phyloP scores from a whole-genome alignment of 2,888 invertebrate genomes.

The Amiota minor region DNA sequence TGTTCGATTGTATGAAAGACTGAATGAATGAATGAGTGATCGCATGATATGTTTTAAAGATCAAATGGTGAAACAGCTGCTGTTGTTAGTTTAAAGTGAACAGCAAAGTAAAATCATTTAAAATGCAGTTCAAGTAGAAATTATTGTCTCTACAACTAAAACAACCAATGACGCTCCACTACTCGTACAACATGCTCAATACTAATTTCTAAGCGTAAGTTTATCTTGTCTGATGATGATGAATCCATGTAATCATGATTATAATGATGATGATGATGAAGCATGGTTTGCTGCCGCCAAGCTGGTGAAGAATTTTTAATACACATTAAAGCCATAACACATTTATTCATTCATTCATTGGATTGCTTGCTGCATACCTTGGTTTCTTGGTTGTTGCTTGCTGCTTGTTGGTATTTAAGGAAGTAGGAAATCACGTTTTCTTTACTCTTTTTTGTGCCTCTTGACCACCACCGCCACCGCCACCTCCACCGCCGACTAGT shows the following conservation, averaged over 20 bases:
- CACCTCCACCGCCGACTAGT: slow-evolving; percentile 33
- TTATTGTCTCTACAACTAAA: no score
- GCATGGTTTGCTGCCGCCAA: neutral
- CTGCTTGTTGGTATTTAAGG: slow-evolving; percentile 41
- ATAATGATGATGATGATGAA: no score
- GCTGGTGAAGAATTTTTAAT: slow-evolving; percentile 17
- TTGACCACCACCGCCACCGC: slow-evolving; percentile 17
- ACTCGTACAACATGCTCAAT: neutral
- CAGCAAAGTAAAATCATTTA: neutral
- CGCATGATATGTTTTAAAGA: no score
- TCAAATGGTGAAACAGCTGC: neutral
- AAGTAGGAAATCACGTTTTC: slow-evolving; percentile 63
- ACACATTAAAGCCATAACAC: neutral
- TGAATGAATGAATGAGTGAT: no score
- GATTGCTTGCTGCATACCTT: neutral
- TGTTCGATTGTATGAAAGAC: no score
- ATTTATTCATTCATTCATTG: slow-evolving; percentile 13
- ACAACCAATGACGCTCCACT: no score
- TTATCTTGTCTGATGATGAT: neutral
- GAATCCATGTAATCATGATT: no score
- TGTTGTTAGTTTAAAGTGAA: neutral
- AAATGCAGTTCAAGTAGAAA: slow-evolving; percentile 16
- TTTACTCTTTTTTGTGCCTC: neutral
- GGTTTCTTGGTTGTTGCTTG: neutral
- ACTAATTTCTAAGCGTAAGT: slow-evolving; percentile 26